Evolutionary conservation across 92 coral and sea anemone species (phyloP).

Genomic region (Palythoa caribaeorum): DNA sequence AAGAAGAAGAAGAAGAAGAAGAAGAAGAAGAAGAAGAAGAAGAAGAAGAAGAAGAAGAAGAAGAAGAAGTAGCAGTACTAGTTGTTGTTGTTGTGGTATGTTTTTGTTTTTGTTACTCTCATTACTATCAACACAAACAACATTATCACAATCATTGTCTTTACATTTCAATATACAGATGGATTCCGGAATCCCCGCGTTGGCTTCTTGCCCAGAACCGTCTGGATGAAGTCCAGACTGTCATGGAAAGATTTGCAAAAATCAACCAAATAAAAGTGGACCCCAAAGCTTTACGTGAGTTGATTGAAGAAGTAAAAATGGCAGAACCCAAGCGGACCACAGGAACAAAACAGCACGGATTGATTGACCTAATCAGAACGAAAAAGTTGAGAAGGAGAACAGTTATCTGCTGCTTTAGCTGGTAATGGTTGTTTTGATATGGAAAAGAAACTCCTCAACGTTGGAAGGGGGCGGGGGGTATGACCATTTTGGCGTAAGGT

Average conservation of each 20-base stretch:
- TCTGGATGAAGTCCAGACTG: constrained; percentile 79
- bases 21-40: too few species aligned
- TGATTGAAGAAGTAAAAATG: constrained; percentile 76
- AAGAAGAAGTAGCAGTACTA: too few species aligned
- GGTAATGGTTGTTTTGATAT: constrained; percentile 42
- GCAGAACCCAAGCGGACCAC: constrained; percentile 57
- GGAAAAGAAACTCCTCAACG: too few species aligned
- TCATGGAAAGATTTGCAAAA: constrained; percentile 69
- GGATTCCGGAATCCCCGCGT: constrained; percentile 85
- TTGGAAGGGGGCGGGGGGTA: too few species aligned
- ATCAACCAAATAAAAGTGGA: constrained; percentile 66
- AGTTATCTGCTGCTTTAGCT: constrained; percentile 76
- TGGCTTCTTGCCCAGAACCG: constrained; percentile 83
- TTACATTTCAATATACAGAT: constrained; percentile 37
- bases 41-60: too few species aligned
- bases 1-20: too few species aligned
- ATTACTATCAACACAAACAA: background rate
- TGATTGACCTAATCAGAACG: constrained; percentile 79
- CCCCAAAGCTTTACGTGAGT: constrained; percentile 59
- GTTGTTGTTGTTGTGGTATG: too few species aligned
- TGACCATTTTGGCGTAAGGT: too few species aligned
- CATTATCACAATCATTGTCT: too few species aligned
- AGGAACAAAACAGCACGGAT: constrained; percentile 51
- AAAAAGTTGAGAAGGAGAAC: constrained; percentile 83
- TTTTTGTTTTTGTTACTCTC: too few species aligned